Percentiles rank a stretch among this genome's conserved stretches.
Evolutionary conservation across 92 coral and sea anemone species (phyloP).

Genomic region (Paramuricea clavata): DNA sequence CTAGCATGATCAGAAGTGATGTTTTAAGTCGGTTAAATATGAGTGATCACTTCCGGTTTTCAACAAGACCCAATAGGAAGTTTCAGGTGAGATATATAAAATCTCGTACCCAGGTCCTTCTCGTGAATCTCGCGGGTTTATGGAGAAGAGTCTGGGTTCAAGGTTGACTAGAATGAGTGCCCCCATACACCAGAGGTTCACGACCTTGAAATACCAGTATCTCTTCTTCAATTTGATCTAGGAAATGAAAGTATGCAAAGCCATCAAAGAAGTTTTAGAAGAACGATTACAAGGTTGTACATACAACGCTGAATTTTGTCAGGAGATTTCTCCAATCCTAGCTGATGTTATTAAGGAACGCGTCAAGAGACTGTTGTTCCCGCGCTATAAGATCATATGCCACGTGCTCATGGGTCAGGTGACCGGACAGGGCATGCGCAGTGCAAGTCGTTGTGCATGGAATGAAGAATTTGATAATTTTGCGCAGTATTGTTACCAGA

Average conservation of each 20-base stretch:
- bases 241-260: constrained; percentile 84
- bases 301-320: constrained; percentile 82
- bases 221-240: constrained; percentile 17
- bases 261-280: constrained; percentile 82
- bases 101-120: too few species aligned
- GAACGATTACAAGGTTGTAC: constrained; percentile 71
- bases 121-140: too few species aligned
- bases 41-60: constrained; percentile 45
- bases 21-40: constrained; percentile 41
- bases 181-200: too few species aligned
- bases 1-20: constrained; percentile 12
- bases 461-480: constrained; percentile 81
- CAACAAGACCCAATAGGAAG: constrained; percentile 37
- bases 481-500: constrained; percentile 80
- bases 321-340: constrained; percentile 61
- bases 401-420: constrained; percentile 90
- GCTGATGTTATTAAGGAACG: constrained; percentile 86
- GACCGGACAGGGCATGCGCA: constrained; percentile 80
- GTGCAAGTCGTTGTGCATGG: constrained; percentile 91
- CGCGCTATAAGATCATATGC: constrained; percentile 89
- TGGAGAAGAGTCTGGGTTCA: too few species aligned
- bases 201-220: too few species aligned
- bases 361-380: constrained; percentile 88
- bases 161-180: too few species aligned
- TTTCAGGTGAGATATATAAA: constrained; percentile 13